Evolutionary conservation across 2,797 vertebrate genomes (phyloP), one percentile per base, ranked within the genome.

Genomic region (Phrynocephalus vlangalii): DNA sequence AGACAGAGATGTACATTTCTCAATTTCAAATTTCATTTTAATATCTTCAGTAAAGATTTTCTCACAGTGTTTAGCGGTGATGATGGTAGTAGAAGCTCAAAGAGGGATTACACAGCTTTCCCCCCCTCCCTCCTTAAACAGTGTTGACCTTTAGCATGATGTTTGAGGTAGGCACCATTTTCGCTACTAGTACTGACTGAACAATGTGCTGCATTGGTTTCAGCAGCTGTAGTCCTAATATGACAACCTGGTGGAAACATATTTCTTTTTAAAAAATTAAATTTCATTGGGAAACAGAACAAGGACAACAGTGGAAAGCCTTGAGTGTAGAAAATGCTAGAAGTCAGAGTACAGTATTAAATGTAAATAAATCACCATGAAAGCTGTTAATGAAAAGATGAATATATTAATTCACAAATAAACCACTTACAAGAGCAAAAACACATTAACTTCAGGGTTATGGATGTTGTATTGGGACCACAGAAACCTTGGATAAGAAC

Each of bases 361-460:
- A 33, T 33, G 33, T 33, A 33, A 20, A 24, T 71, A 71, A 79
- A 71, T 52, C 16, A 52, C n/a, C 28, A 79, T 68, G 33, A 67
- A 71, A 44, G 30, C 73, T 44, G 6, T n/a, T 60, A 86, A 86
- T 71, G 76, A 78, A 79, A 86, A 86, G 30, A n/a, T 79, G 50
- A 38, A 80, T 38, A 71, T 60, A n/a, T 71, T 60, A 56, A 52
- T 86, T 26, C 48, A 86, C 56, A 86, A 86, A 79, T 67, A 80
- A 86, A 86, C 30, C 50, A 86, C 77, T 79, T 80, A 80, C 30
- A 52, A 79, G 50, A 80, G 8, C 24, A 44, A 86, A 44, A 79
- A 72, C 30, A 72, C 50, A 44, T 72, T 86, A 71, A n/a, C n/a
- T 44, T 20, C 50, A 79, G 77, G 26, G 22, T 78, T 50, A 52